Evolutionary conservation across 2,888 invertebrate species (phyloP).

Genomic region (Ommatoiulus sabulosus): DNA sequence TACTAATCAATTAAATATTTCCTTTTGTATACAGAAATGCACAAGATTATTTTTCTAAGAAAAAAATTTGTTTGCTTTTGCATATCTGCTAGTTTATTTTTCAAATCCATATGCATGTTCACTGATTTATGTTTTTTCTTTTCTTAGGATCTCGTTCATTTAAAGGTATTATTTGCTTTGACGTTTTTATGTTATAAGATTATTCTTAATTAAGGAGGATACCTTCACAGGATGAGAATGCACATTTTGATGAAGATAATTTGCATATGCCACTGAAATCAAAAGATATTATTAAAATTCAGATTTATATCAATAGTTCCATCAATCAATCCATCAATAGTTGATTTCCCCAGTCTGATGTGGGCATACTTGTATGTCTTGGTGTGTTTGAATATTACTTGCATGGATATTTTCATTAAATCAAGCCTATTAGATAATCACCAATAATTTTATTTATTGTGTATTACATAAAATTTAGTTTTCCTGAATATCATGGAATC

Average conservation of each 20-base stretch:
- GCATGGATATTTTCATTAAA: neutral
- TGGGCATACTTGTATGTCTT: neutral
- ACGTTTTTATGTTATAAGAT: conserved; percentile 12
- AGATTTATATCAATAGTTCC: no score
- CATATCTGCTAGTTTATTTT: neutral
- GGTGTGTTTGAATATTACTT: neutral
- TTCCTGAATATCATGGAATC: no score
- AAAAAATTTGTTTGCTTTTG: neutral
- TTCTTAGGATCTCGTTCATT: conserved; percentile 60
- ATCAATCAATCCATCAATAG: neutral
- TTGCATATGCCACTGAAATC: no score
- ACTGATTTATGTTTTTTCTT: conserved; percentile 57
- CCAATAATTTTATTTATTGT: neutral
- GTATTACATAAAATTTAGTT: no score
- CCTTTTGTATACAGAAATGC: neutral
- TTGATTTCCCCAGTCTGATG: neutral
- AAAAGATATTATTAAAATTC: no score
- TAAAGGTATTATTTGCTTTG: conserved; percentile 59
- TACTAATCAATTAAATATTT: conserved; percentile 1
- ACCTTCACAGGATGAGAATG: neutral
- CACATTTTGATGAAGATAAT: no score
- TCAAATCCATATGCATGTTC: conserved; percentile 7
- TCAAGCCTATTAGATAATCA: no score
- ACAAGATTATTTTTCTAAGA: conserved; percentile 18
- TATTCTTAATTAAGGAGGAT: neutral